phyloP scores from a whole-genome alignment of 2,113 vertebrate species.

The Lagopus leucura region DNA sequence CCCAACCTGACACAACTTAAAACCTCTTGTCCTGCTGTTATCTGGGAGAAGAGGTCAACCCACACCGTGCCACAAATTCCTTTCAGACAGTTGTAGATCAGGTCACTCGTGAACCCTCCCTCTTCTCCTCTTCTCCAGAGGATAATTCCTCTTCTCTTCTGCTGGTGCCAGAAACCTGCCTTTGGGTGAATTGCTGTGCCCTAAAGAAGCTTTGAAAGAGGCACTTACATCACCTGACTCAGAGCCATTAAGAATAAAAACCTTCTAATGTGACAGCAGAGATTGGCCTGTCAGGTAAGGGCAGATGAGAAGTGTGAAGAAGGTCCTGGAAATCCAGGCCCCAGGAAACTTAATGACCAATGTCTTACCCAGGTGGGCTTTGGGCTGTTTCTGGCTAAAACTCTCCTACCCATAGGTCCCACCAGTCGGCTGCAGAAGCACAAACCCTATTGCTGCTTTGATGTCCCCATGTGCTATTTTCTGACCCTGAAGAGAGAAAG shows the following conservation, averaged over 20 bases:
- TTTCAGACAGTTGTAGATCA: too few relatives aligned
- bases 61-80: too few relatives aligned
- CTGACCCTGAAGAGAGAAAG: neutral
- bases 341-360: neutral
- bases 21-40: too few relatives aligned
- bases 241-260: neutral
- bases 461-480: neutral
- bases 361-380: neutral
- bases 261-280: accelerated
- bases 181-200: neutral
- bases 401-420: neutral
- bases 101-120: too few relatives aligned
- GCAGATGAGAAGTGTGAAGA: neutral
- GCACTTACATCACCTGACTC: neutral
- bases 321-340: neutral
- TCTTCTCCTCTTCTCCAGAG: too few relatives aligned
- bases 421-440: neutral
- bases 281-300: neutral
- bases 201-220: neutral
- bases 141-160: too few relatives aligned
- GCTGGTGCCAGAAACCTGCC: neutral
- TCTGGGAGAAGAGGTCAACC: too few relatives aligned
- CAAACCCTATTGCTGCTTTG: neutral
- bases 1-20: too few relatives aligned
- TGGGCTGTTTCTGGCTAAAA: neutral